Base-by-base conservation (phyloP, 2,888 invertebrate species). In the Tenthredo mesomela region DNA sequence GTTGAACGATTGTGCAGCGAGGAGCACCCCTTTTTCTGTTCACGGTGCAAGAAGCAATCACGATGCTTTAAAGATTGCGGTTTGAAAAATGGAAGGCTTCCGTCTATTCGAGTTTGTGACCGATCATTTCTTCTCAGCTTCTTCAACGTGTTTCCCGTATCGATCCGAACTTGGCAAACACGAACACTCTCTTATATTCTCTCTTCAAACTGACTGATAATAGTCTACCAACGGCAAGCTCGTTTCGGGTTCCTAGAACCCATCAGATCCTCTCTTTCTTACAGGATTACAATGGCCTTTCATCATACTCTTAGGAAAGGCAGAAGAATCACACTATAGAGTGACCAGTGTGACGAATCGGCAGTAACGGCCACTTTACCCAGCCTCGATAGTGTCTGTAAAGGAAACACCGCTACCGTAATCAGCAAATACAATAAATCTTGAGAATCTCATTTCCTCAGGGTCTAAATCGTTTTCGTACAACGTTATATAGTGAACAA, bases 71-170 rank as follows among this genome's bases (percentile, higher is more conserved):
- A 73, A 73, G 71, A 73, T 73, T 73, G 43, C 43, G 71, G 71
- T 73, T 73, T 73, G 71, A 73, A 73, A 73, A 73, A 73, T 73
- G 40, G 43, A 43, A n/a, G 21, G 21, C 71, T 73, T 73, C 71
- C 71, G 71, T 73, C 40, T 73, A 73, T 73, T 73, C 43, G 25
- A 73, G 40, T 43, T n/a, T 29, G n/a, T n/a, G 43, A 73, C 43
- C 25, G 71, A 73, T 73, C 40, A 67, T 73, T 73, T 21, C 43
- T 73, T 73, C 40, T 10, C 71, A 12, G 12, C 71, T 43, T 15
- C 71, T 40, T 21, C 40, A 71, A 71, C 71, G 71, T 21, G 37
- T 25, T 71, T 43, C 37, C 40, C 71, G 29, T 1, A 43, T 71
- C 71, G 71, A 37, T 73, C 43, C 10, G 12, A 73, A 43, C 40